Evolutionary conservation across 2,113 vertebrate genomes (phyloP).

Genomic region (Bujurquina vittata): DNA sequence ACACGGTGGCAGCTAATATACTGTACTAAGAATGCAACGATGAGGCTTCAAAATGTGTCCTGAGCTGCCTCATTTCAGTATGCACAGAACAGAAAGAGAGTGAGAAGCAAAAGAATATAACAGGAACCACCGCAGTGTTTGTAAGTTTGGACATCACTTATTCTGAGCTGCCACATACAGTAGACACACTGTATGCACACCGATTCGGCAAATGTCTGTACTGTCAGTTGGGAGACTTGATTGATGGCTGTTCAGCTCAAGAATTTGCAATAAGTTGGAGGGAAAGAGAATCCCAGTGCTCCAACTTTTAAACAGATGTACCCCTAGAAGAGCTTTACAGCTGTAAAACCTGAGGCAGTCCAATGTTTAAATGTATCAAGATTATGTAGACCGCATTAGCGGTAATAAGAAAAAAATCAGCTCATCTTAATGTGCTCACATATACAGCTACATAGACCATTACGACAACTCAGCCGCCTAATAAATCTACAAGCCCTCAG

Average conservation of each 20-base stretch:
- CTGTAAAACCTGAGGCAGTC: neutral
- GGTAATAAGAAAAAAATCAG: conserved; percentile 49
- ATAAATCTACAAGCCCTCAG: conserved; percentile 60
- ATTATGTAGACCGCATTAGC: conserved; percentile 22
- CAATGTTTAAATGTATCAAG: conserved; percentile 2
- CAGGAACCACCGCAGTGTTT: conserved; percentile 17
- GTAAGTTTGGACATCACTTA: conserved; percentile 34
- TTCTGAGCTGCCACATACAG: conserved; percentile 32
- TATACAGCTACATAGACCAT: conserved; percentile 36
- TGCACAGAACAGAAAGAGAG: neutral
- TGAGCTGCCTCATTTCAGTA: neutral
- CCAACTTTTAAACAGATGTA: neutral
- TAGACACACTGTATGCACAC: conserved; percentile 29
- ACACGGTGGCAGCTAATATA: neutral
- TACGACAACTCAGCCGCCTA: conserved; percentile 44
- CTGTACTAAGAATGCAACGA: neutral
- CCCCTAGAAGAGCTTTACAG: neutral
- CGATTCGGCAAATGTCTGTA: conserved; percentile 13
- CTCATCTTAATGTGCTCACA: conserved; percentile 50
- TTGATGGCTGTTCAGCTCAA: conserved; percentile 10
- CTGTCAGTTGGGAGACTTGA: conserved; percentile 23
- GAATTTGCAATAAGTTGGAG: conserved; percentile 1
- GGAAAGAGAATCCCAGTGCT: neutral
- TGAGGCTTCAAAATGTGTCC: neutral
- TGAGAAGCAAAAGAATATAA: neutral